Base-by-base conservation (phyloP, 2,797 vertebrate genomes). In the Micrastur ruficollis region DNA sequence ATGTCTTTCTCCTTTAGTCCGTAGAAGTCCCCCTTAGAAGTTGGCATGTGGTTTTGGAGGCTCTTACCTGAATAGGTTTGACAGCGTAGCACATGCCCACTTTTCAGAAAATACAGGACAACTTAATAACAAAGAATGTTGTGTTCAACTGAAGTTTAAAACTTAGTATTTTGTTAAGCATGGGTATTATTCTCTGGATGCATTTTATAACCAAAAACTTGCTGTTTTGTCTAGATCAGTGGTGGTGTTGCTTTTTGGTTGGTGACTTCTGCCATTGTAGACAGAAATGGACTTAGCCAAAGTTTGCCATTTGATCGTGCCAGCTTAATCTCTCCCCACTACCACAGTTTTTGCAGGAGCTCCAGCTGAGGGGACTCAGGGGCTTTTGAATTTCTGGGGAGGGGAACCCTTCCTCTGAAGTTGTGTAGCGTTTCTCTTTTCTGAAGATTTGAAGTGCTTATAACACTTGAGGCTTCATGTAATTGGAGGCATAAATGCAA, bases 401-500 rank as follows among this genome's bases (percentile, higher is more conserved):
- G 55, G 71, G 38, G 23, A 94, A 56, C 44, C 32, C 63, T 31
- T 81, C 20, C 32, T 62, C 42, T 58, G 44, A 47, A 75, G 55
- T 27, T 1, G 3, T 36, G 23, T 86, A 67, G 19, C 2, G 2
- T 70, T 90, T 79, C 36, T 85, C 56, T 89, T 89, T 89, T 71
- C 76, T 89, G 76, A 74, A 67, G 73, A 59, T 76, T 47, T 73
- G 55, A 75, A 93, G 66, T 50, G 65, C 52, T 53, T 86, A 1
- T 79, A 73, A 50, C 0, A 3, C 76, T 93, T 18, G 4, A 89
- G 58, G 31, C 70, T 88, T 92, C 38, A 3, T 71, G 76, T 92
- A 92, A 81, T 67, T 86, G 55, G 91, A 95, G 82, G 56, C 74
- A 52, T 90, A 93, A 93, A 84, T 79, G 27, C 83, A 42, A 50